Evolutionary conservation across 2,113 vertebrate species (phyloP).

Genomic region (Pampusana beccarii): DNA sequence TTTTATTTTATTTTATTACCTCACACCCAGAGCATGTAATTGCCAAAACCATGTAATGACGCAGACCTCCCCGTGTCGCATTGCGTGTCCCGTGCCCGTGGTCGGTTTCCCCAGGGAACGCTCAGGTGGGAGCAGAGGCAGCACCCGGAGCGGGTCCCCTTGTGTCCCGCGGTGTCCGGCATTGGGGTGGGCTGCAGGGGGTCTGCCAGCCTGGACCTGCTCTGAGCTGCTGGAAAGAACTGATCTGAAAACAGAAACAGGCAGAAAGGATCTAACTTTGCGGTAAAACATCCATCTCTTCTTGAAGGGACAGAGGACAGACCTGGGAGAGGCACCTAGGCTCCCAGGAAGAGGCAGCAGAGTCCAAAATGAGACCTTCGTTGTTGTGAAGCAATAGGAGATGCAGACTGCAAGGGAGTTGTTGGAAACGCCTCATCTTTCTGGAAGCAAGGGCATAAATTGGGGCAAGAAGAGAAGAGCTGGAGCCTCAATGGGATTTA

Average conservation of each 20-base stretch:
- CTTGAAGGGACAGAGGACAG: background rate
- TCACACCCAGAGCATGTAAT: background rate
- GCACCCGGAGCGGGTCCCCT: fast-evolving
- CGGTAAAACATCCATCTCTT: background rate
- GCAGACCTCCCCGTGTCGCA: background rate
- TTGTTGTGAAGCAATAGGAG: background rate
- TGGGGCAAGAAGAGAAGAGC: background rate
- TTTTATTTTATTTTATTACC: background rate
- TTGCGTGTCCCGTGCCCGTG: fast-evolving
- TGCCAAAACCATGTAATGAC: background rate
- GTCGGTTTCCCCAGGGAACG: fast-evolving
- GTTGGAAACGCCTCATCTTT: background rate
- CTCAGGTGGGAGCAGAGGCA: fast-evolving
- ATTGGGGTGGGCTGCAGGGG: fast-evolving
- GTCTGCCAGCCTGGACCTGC: background rate
- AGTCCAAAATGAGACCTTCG: background rate
- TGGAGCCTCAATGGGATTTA: background rate
- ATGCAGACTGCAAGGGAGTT: background rate
- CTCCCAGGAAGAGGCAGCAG: background rate
- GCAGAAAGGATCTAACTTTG: background rate
- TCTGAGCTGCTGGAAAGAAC: background rate
- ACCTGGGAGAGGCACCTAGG: background rate
- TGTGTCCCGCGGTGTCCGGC: fast-evolving
- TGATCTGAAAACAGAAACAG: background rate
- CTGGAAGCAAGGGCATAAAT: background rate